Evolutionary conservation across 2,888 invertebrate genomes (phyloP).

Genomic region (Cryptocephalus moraei): DNA sequence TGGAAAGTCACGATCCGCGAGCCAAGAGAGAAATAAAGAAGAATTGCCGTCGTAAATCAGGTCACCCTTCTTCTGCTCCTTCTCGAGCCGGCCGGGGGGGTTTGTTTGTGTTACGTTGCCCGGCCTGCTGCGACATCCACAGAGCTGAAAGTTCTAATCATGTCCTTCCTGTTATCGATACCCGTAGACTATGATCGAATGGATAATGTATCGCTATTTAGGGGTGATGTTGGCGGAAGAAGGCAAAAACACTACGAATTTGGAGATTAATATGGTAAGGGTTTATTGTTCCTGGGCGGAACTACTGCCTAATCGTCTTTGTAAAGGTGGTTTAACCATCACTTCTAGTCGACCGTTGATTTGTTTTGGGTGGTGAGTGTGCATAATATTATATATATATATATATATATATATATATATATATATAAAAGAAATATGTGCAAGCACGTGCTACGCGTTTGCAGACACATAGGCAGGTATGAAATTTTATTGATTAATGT

Average conservation of each 20-base stretch:
- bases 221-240: not conserved
- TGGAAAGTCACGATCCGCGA: not conserved
- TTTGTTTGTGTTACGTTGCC: not conserved
- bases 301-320: no score
- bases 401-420: no score
- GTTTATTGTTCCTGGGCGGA: not conserved
- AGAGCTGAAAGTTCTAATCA: not conserved
- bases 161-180: not conserved
- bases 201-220: not conserved
- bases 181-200: not conserved
- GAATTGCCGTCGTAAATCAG: constrained; percentile 41
- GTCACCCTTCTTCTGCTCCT: constrained; percentile 20
- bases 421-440: no score
- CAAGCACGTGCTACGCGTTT: no score
- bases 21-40: constrained; percentile 39
- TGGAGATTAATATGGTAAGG: not conserved
- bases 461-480: no score
- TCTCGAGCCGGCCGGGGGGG: constrained; percentile 3
- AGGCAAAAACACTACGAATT: not conserved
- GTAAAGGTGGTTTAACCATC: no score
- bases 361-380: no score
- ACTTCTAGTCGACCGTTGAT: no score
- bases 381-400: no score
- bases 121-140: not conserved
- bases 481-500: no score